Conservation (phyloP, 2,888 invertebrate species). For the Nebria salina region DNA sequence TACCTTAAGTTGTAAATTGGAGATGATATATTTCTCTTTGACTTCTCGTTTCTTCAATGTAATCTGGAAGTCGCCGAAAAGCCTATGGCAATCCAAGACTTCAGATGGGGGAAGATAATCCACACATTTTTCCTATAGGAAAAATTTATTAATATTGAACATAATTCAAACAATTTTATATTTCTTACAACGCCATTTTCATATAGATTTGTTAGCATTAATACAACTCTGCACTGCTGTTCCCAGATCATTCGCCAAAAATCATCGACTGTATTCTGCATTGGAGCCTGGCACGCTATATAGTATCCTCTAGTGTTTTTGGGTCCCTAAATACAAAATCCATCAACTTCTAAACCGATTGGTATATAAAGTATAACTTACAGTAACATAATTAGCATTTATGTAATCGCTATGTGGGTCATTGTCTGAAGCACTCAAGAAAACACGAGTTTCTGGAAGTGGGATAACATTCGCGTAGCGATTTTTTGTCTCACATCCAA, state of each 20-base stretch:
- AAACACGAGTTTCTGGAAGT: conserved; percentile 88
- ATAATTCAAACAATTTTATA: conserved; percentile 8
- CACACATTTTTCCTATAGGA: conserved; percentile 82
- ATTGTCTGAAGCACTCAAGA: conserved; percentile 74
- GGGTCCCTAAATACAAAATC: conserved; percentile 74
- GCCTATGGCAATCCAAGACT: conserved; percentile 86
- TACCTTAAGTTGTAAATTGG: conserved; percentile 82
- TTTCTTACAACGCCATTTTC: conserved; percentile 84
- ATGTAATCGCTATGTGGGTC: conserved; percentile 89
- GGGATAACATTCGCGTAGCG: conserved; percentile 95
- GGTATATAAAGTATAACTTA: conserved; percentile 63
- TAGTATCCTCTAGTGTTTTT: conserved; percentile 85
- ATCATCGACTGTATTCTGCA: conserved; percentile 84
- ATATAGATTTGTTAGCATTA: conserved; percentile 90
- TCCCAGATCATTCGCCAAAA: conserved; percentile 99
- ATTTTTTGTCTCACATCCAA: conserved; percentile 90
- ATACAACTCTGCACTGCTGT: conserved; percentile 85
- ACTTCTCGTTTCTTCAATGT: conserved; percentile 89
- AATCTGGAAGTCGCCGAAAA: conserved; percentile 89
- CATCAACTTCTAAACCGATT: not conserved
- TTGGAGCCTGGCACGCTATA: conserved; percentile 91
- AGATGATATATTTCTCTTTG: conserved; percentile 90
- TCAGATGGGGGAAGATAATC: conserved; percentile 93
- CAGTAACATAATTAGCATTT: conserved; percentile 92
- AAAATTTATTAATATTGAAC: conserved; percentile 26